Evolutionary conservation across 2,113 vertebrate genomes (phyloP).

Genomic region (Natator depressus): DNA sequence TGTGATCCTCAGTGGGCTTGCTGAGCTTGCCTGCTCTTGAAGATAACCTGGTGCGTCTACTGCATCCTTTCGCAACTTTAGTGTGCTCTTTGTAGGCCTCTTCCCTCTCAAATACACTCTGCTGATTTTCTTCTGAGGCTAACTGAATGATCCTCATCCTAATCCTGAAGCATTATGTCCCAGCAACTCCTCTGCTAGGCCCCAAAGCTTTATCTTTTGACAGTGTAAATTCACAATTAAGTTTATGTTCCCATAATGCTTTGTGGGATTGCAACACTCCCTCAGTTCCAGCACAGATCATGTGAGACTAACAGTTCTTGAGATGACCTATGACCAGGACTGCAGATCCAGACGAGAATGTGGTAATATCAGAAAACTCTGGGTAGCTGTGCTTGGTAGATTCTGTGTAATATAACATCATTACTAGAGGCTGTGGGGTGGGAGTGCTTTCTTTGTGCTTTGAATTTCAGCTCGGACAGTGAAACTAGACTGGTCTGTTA

Average conservation of each 20-base stretch:
- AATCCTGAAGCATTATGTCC: rapidly evolving
- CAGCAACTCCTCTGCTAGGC: neutral
- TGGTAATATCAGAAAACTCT: neutral
- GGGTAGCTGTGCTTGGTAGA: neutral
- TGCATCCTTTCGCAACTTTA: neutral
- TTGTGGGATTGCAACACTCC: neutral
- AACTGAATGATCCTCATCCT: neutral
- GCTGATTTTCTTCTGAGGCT: neutral
- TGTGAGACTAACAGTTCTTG: neutral
- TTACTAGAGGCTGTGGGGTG: neutral
- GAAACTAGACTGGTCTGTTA: neutral
- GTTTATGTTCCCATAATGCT: neutral
- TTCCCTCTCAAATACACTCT: neutral
- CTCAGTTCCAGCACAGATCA: neutral
- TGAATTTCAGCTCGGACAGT: neutral
- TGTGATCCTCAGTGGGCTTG: neutral
- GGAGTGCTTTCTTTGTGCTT: neutral
- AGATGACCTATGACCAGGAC: neutral
- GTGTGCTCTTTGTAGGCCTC: neutral
- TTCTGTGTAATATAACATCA: neutral
- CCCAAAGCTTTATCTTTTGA: neutral
- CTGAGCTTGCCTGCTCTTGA: neutral
- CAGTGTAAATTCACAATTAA: neutral
- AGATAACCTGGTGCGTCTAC: neutral
- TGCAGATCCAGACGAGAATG: neutral